phyloP scores from a whole-genome alignment of 2,888 invertebrate genomes.

The Cephus pulcher region DNA sequence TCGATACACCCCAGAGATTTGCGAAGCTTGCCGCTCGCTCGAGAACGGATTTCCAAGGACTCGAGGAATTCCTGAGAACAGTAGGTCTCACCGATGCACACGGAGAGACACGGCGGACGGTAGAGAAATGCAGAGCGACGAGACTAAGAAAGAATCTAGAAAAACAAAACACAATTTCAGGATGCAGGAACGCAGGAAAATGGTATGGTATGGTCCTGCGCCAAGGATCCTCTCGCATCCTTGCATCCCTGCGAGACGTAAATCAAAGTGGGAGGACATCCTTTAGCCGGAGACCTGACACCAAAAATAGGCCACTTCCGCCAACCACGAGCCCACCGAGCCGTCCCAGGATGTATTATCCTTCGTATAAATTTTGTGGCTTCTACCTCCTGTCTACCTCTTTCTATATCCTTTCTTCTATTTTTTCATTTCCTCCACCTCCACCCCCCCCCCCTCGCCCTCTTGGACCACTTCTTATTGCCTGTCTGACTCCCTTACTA shows the following conservation, averaged over 20 bases:
- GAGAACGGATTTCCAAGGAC: background rate
- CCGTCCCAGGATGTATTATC: slow-evolving; percentile 44
- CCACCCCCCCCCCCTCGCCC: background rate
- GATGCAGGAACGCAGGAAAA: background rate
- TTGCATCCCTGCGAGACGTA: slow-evolving; percentile 29
- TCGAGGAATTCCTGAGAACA: background rate
- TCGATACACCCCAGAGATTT: background rate
- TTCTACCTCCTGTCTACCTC: slow-evolving; percentile 16
- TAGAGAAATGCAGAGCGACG: background rate
- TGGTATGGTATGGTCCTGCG: background rate
- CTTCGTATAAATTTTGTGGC: slow-evolving; percentile 43
- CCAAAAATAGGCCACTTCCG: slow-evolving; percentile 49
- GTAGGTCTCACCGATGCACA: background rate
- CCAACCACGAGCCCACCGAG: slow-evolving; percentile 32
- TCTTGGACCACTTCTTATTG: background rate
- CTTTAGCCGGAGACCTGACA: slow-evolving; percentile 39
- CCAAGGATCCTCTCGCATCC: background rate
- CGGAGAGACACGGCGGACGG: background rate
- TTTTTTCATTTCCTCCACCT: slow-evolving; percentile 1
- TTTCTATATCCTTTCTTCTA: slow-evolving; percentile 7
- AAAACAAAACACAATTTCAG: background rate
- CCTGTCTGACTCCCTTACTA: background rate
- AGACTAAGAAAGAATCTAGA: background rate
- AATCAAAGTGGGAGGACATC: slow-evolving; percentile 49
- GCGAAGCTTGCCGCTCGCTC: background rate